These are phyloP conservation scores for Drosophila teissieri DNA, from an alignment of 1,140 invertebrate genomes.

Conservation along the genomic window DNA sequence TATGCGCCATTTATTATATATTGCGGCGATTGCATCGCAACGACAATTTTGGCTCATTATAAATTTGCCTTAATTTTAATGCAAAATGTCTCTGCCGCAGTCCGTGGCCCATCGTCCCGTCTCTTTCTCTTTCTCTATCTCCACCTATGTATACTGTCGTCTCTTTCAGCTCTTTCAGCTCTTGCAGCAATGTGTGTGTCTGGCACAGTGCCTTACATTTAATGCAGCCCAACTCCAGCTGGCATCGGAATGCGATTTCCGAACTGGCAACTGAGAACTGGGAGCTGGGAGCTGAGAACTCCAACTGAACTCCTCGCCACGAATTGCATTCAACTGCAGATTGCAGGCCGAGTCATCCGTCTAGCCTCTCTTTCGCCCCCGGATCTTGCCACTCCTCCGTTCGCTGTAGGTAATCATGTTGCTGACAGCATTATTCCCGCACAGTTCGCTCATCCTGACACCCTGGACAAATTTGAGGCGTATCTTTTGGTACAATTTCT, in stretches of 20 bases:
- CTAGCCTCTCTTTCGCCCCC: neutral
- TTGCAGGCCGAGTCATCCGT: slow-evolving; percentile 42
- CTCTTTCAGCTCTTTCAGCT: slow-evolving; percentile 32
- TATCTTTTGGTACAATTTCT: neutral
- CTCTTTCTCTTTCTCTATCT: slow-evolving; percentile 7
- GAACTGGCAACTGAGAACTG: slow-evolving; percentile 6
- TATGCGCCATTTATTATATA: slow-evolving; percentile 50
- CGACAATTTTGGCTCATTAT: slow-evolving; percentile 80
- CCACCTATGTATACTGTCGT: slow-evolving; percentile 2
- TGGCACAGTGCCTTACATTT: slow-evolving; percentile 79
- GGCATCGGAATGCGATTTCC: slow-evolving; percentile 28
- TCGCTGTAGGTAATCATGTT: slow-evolving; percentile 74
- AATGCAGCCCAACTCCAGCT: slow-evolving; percentile 59
- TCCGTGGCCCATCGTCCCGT: slow-evolving; percentile 5
- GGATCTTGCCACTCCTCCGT: slow-evolving; percentile 27
- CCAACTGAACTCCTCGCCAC: slow-evolving; percentile 22
- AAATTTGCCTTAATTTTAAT: slow-evolving; percentile 82
- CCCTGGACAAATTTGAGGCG: slow-evolving; percentile 2
- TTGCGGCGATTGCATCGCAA: slow-evolving; percentile 58
- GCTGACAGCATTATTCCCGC: slow-evolving; percentile 76
- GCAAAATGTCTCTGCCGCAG: slow-evolving; percentile 67
- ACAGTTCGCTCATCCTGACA: slow-evolving; percentile 20
- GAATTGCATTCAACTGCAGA: slow-evolving; percentile 61
- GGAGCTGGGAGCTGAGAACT: slow-evolving; percentile 4
- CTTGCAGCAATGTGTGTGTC: slow-evolving; percentile 45